Base-by-base conservation (phyloP, 1,140 invertebrate genomes). In the Drosophila guanche region DNA sequence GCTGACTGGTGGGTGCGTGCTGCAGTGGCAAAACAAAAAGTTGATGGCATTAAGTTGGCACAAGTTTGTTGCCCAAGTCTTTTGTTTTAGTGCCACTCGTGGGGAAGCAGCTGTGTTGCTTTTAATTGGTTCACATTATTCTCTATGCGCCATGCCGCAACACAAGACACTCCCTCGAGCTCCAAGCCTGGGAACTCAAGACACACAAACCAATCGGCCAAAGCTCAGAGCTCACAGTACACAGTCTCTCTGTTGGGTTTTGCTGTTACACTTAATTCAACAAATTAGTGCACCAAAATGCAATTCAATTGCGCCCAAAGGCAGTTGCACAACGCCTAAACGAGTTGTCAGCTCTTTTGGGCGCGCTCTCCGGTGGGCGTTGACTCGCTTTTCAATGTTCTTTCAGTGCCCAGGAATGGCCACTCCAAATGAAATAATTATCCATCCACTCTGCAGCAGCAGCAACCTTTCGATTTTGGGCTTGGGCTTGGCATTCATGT, bases 31-130 rank as follows among this genome's bases (percentile, higher is more conserved):
- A 8, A 8, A 43, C 33, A 66, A 66, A 43, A 43, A 55, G 40
- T 47, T 40, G 27, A 37, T 68, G 62, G 41, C 67, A 71, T 33
- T 68, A 43, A 68, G n/a, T n/a, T n/a, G n/a, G n/a, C n/a, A 67
- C 62, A 52, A 47, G 66, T 84, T 84, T 52, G 71, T 73, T 74
- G 78, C 71, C 40, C 27, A 62, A 72, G 80, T 76, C 71, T 85
- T 79, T 73, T 73, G 76, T 76, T 62, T 74, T 43, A 45, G 16
- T 42, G 27, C 16, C 12, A 23, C 61, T 65, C 47, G 10, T 14
- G 61, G 63, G 48, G 23, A 55, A 47, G 40, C 50, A 47, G 40
- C 65, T 55, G 16, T 23, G 8, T 29, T 71, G 67, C 48, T 47
- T 60, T 71, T 71, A 71, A 71, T 71, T 71, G 68, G 66, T 48